Base-by-base conservation (phyloP, 2,888 invertebrate species). In the Drosophila anceps region DNA sequence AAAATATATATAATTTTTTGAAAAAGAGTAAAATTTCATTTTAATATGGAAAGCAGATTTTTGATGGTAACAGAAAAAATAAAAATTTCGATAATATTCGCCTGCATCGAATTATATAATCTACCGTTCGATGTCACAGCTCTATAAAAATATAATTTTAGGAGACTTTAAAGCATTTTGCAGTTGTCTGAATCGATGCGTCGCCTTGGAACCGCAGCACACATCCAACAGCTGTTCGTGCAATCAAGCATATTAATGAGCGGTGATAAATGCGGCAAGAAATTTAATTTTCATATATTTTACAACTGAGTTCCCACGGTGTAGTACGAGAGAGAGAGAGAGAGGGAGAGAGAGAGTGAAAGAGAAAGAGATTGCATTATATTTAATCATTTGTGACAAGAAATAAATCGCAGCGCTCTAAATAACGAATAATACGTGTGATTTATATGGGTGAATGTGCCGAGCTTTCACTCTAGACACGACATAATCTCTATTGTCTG, bases 341-440 rank as follows among this genome's bases (percentile, higher is more conserved):
- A 31, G 31, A 10, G 13, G 27, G 4, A 13, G 8, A 4, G 20
- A 7, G 51, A 35, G 48, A 35, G 59, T 6, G 58, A 27, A 18
- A 50, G 29, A 65, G 71, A 58, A 48, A 70, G 41, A 44, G 18
- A 43, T 51, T 63, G 61, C 72, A 77, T 71, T 57, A 77, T 83
- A 81, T 80, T 81, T 76, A 92, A 90, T 88, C 78, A 85, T 78
- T 86, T 90, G 80, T 91, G 90, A 84, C 91, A 90, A 62, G 60
- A 77, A 84, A 88, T 86, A 90, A 88, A 91, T 90, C 73, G 79
- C 73, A 63, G 62, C 73, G 77, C 68, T 73, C 60, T 73, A 64
- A 69, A 51, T 58, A 50, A 61, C 46, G 55, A 44, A 44, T 46
- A 51, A 57, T 57, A 67, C 44, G 44, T 27, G 15, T 58, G 37